Percentiles rank a stretch among this genome's conserved stretches.
Conservation (phyloP, 2,797 vertebrate genomes). For the Denticeps clupeoides region DNA sequence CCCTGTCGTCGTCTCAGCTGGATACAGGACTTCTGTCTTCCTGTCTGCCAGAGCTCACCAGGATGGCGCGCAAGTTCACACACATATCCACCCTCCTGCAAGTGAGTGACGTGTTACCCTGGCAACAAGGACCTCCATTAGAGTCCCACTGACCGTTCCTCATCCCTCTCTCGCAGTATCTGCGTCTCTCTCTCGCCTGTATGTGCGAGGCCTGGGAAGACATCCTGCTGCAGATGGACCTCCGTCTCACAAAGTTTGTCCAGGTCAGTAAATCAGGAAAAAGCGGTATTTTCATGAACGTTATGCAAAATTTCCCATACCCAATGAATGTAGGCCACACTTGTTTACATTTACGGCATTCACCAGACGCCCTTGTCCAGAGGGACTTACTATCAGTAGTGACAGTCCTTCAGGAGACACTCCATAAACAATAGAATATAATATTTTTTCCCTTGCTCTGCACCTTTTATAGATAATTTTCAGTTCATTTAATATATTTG, state of each 20-base stretch:
- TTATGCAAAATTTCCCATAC: neutral
- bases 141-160: slow-evolving; percentile 10
- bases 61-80: slow-evolving; percentile 96
- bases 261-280: slow-evolving; percentile 81
- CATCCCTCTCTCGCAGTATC: slow-evolving; percentile 57
- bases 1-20: too few relatives aligned
- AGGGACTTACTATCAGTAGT: too few relatives aligned
- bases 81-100: slow-evolving; percentile 94
- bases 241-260: slow-evolving; percentile 90
- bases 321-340: too few relatives aligned
- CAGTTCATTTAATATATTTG: too few relatives aligned
- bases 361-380: too few relatives aligned
- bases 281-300: neutral
- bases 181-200: slow-evolving; percentile 85
- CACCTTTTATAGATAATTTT: too few relatives aligned
- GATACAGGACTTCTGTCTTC: slow-evolving; percentile 83
- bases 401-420: too few relatives aligned
- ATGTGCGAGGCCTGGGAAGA: slow-evolving; percentile 99
- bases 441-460: too few relatives aligned
- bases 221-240: slow-evolving; percentile 96
- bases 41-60: slow-evolving; percentile 87
- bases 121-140: neutral
- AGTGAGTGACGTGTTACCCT: slow-evolving; percentile 38
- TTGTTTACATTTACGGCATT: too few relatives aligned
- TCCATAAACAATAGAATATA: too few relatives aligned